These are phyloP conservation scores for Loxodonta africana DNA, from an alignment of 2,113 vertebrate species.

Conservation along the genomic window DNA sequence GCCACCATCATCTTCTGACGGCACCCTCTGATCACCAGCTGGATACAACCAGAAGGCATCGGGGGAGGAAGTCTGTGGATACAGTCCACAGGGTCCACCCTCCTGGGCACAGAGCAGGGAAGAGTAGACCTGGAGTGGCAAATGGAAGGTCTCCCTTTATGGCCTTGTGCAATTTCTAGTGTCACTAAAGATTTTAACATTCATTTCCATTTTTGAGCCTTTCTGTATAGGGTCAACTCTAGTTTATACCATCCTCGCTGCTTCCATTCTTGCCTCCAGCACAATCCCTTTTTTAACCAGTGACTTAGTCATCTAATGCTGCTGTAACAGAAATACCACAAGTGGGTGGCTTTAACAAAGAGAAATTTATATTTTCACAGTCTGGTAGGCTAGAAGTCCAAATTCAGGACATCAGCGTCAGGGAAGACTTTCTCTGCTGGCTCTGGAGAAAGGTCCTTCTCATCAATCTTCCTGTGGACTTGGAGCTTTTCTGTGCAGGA, in stretches of 20 bases:
- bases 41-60: neutral
- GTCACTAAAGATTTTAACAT: neutral
- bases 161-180: neutral
- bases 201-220: neutral
- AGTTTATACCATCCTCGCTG: neutral
- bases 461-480: no score
- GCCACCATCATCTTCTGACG: neutral
- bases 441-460: no score
- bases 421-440: no score
- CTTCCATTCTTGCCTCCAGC: neutral
- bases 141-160: neutral
- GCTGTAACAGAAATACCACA: no score
- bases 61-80: neutral
- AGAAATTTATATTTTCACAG: no score
- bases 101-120: neutral
- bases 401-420: no score
- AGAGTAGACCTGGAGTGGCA: neutral
- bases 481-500: no score
- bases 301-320: no score
- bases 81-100: neutral
- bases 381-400: no score
- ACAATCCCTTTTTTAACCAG: neutral
- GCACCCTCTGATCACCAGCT: neutral
- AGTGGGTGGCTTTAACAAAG: no score
- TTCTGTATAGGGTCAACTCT: neutral